Base-by-base conservation (phyloP, 1,140 invertebrate species). In the Thereuonema tuberculata region DNA sequence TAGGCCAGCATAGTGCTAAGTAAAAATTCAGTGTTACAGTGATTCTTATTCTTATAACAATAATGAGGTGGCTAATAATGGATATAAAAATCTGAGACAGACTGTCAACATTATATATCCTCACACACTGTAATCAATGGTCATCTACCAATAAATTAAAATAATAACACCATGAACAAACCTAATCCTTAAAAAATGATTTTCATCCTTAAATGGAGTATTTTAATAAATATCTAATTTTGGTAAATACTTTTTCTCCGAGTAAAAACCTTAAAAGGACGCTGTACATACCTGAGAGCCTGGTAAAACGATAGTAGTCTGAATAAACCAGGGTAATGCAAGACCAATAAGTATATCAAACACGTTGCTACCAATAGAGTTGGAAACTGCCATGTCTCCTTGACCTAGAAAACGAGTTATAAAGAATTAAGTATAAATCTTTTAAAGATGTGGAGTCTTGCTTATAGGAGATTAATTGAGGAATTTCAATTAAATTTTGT, bases 331-430 rank as follows among this genome's bases (percentile, higher is more conserved):
- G 2, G 77, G 77, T 1, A 78, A 63, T 14, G 76, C 76, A 17
- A 78, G 65, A 55, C 78, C 79, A 26, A 81, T 68, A 14, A 80
- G 69, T 47, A 81, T 76, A 62, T 81, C 79, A 65, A 81, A 81
- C 0, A 81, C 74, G 66, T 81, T 81, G 57, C 75, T 77, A 2
- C 80, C 79, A 55, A 81, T 74, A 2, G 77, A 77, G 63, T 78
- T 80, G 17, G 77, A 78, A 0, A 81, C 76, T 1, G 80, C 79
- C 79, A 81, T 81, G 64, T 81, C 79, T 1, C 76, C 79, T 26
- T 72, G 71, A 47, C 79, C 78, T 75, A 28, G 27, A 55, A 26
- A 21, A 14, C n/a, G n/a, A n/a, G n/a, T n/a, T n/a, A 9, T 20
- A 9, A 9, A 52, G 21, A 24, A 52, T 15, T 12, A 52, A 12